These are phyloP conservation scores for Parotia lawesii DNA, from an alignment of 2,113 vertebrate genomes.

Conservation along the genomic window DNA sequence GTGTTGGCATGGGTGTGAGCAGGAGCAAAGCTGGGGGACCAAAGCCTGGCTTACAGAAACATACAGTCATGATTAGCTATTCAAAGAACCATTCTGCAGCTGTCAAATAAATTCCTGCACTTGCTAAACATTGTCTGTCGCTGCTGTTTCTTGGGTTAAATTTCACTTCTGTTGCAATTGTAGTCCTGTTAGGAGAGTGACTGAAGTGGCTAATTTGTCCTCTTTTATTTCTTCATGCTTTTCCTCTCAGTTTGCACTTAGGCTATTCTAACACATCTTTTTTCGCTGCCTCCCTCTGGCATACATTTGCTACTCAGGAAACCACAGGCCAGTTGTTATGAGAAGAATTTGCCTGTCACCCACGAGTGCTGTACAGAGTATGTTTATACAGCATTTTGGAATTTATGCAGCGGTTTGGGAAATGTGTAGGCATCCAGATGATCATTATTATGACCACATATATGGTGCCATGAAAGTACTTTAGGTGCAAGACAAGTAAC, in stretches of 20 bases:
- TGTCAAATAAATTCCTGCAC: neutral
- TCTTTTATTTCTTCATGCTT: neutral
- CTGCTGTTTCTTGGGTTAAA: neutral
- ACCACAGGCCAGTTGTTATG: neutral
- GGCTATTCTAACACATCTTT: neutral
- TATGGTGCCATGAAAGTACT: neutral
- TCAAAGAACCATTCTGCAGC: neutral
- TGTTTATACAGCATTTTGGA: conserved; percentile 21
- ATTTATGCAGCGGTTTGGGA: neutral
- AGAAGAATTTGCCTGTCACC: conserved; percentile 8
- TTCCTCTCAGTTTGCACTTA: neutral
- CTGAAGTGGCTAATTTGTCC: neutral
- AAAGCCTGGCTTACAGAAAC: neutral
- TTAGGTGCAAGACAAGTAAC: neutral
- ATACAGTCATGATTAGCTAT: neutral
- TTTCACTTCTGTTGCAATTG: neutral
- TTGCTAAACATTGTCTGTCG: neutral
- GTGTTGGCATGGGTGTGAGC: neutral
- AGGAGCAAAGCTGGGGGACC: neutral
- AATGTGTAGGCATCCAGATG: neutral
- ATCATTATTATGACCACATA: accelerated
- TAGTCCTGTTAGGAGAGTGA: neutral
- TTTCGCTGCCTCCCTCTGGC: neutral
- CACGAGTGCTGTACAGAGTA: neutral
- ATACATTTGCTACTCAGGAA: neutral